Conservation (phyloP, 2,797 vertebrate genomes). For the Mormyrus hasselquistii region DNA sequence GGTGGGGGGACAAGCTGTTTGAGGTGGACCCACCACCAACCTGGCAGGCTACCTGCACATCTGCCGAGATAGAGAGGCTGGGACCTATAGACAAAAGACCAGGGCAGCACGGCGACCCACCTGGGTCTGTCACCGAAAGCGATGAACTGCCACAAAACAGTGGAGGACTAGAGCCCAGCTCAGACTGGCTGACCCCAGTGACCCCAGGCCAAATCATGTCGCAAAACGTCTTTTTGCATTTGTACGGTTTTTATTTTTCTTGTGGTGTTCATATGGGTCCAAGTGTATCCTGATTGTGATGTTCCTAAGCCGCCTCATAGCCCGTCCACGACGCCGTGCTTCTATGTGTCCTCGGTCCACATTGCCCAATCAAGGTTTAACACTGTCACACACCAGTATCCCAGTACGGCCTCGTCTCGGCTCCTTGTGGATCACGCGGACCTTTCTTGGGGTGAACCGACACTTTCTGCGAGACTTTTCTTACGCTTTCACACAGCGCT, state of each 20-base stretch:
- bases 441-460: background rate
- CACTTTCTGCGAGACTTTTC: background rate
- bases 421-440: background rate
- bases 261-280: constrained; percentile 16
- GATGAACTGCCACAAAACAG: background rate
- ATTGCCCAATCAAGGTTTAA: background rate
- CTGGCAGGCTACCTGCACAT: background rate
- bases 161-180: background rate
- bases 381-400: background rate
- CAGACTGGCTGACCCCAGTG: background rate
- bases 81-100: background rate
- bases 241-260: background rate
- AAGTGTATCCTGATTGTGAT: constrained; percentile 7
- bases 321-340: background rate
- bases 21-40: background rate
- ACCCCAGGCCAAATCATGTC: background rate
- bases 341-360: background rate
- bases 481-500: background rate
- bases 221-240: background rate
- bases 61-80: background rate
- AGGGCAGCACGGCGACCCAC: background rate
- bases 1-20: background rate
- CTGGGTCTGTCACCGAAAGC: background rate
- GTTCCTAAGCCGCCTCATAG: background rate
- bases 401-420: background rate